A percentile compares a stretch with the other conserved stretches of the same genome.
phyloP scores from a whole-genome alignment of 1,140 invertebrate species.

The Drosophila pachea region DNA sequence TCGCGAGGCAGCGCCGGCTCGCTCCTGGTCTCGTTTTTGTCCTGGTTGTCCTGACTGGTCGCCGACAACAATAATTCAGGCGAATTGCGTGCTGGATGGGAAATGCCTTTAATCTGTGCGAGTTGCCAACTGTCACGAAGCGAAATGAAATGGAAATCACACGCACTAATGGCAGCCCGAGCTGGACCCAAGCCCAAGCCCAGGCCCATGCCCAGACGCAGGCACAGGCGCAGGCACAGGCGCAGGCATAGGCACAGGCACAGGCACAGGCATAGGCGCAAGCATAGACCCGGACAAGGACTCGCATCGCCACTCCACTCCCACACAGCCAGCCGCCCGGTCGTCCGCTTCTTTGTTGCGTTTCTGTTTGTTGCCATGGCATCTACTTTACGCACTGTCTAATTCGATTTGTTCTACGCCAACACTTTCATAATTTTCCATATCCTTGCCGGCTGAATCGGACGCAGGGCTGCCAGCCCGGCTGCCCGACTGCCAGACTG shows the following conservation, averaged over 20 bases:
- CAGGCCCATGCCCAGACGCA: neutral
- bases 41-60: slow-evolving; percentile 40
- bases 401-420: slow-evolving; percentile 77
- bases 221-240: too few species aligned
- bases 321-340: neutral
- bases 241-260: too few species aligned
- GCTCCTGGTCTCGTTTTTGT: slow-evolving; percentile 22
- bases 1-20: slow-evolving; percentile 56
- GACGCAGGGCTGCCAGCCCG: slow-evolving; percentile 1
- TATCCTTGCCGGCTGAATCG: slow-evolving; percentile 50
- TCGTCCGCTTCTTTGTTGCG: slow-evolving; percentile 13
- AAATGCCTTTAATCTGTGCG: slow-evolving; percentile 77
- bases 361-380: slow-evolving; percentile 34
- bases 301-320: too few species aligned
- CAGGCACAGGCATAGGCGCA: too few species aligned
- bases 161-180: slow-evolving; percentile 70
- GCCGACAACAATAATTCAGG: slow-evolving; percentile 75
- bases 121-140: slow-evolving; percentile 78
- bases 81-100: slow-evolving; percentile 72
- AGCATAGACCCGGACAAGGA: too few species aligned
- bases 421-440: slow-evolving; percentile 76
- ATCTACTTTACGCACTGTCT: slow-evolving; percentile 66
- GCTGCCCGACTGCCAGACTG: too few species aligned
- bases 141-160: slow-evolving; percentile 78
- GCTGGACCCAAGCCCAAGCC: slow-evolving; percentile 2